Base-by-base conservation (phyloP, 2,888 invertebrate species). In the Pristionchus entomophagus region DNA sequence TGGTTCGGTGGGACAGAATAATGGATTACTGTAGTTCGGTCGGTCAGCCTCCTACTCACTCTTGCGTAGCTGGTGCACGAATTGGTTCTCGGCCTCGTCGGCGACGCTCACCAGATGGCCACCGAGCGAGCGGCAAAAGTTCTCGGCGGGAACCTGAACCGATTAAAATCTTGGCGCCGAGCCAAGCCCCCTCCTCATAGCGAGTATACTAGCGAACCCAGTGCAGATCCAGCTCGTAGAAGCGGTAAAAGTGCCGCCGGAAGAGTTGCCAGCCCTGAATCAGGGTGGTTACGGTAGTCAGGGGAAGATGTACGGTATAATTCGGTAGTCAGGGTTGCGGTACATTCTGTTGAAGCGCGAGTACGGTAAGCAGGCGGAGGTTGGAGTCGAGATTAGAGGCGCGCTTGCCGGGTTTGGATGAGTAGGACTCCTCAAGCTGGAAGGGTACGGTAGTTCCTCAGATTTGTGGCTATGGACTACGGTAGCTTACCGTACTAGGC, bases 91-190 rank as follows among this genome's bases (percentile, higher is more conserved):
- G 19, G 91, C 90, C 51, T 88, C 88, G 45, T 93, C 92, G 35
- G 87, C 87, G 65, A 92, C 90, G 82, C 89, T 89, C 4, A 88
- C 91, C 19, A 92, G 87, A 87, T 92, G 91, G 2, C 91, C 92
- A 3, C 91, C 92, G 87, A 92, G 88, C 10, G 91, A 89, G 56
- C 91, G 88, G 73, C 92, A 92, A 80, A 92, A 92, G 62, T 92
- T 92, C 85, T 92, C 92, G 0, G 92, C 92, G 51, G 91, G 91
- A 73, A 92, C 89, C 84, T 84, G 83, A 0, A 17, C 2, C 17
- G 26, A 69, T 78, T 19, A 3, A 6, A 73, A 45, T 80, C 19
- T 77, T 12, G 45, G 29, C 29, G 14, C 6, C 14, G 35, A 6
- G 65, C 65, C 65, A 65, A 38, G 49, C 32, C 51, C 29, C 78